Evolutionary conservation across 2,797 vertebrate species (phyloP).

Genomic region (Phrynocephalus guinanensis): DNA sequence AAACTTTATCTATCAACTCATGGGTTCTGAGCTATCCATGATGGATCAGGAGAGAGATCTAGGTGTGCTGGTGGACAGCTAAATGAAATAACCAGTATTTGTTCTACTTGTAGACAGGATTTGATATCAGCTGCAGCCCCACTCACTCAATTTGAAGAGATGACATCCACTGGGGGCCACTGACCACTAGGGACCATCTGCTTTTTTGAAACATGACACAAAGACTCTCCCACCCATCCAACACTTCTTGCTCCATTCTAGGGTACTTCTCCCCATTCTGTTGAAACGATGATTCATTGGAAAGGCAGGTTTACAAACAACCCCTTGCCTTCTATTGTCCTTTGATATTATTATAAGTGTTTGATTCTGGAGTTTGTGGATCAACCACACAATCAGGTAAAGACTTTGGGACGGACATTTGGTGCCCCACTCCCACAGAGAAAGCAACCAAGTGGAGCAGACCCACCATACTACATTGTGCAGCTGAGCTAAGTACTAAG

Average conservation of each 20-base stretch:
- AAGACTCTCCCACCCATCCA: constrained; percentile 10
- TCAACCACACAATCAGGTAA: background rate
- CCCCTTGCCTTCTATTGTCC: constrained; percentile 19
- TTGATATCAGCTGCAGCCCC: background rate
- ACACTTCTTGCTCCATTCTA: constrained; percentile 3
- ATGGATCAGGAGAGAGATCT: too few species aligned
- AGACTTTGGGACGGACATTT: background rate
- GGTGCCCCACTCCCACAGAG: background rate
- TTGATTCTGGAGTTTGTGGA: constrained; percentile 11
- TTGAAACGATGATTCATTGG: constrained; percentile 37
- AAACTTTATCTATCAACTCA: too few species aligned
- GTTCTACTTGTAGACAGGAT: background rate
- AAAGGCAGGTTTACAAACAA: constrained; percentile 46
- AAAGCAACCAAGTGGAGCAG: background rate
- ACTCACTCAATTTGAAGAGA: background rate
- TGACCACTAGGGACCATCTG: constrained; percentile 43
- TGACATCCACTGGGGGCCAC: background rate
- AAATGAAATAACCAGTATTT: too few species aligned
- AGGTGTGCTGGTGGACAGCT: too few species aligned
- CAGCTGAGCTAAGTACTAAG: background rate
- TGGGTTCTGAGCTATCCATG: too few species aligned
- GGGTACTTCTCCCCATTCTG: constrained; percentile 36
- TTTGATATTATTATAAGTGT: constrained; percentile 25
- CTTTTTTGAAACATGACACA: constrained; percentile 35
- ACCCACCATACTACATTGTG: background rate